Percentiles rank a stretch among this genome's conserved stretches.
Evolutionary conservation across 1,140 invertebrate species (phyloP).

Genomic region (Sminthurides bifidus): DNA sequence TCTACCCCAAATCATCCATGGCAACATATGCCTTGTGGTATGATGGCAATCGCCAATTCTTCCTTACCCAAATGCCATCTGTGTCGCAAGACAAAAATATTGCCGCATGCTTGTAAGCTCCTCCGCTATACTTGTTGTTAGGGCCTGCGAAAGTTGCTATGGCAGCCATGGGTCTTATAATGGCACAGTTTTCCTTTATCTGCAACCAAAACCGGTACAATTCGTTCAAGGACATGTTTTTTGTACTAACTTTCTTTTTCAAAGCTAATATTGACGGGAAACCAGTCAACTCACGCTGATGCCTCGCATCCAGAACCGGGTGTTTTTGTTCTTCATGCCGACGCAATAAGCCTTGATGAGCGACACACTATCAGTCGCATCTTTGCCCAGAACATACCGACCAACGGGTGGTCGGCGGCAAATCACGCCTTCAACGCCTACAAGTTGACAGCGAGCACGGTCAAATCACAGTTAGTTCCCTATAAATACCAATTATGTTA

Average conservation of each 20-base stretch:
- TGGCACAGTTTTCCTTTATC: neutral
- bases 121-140: neutral
- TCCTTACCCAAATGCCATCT: slow-evolving; percentile 1
- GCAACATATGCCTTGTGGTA: neutral
- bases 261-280: neutral
- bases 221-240: too few relatives aligned
- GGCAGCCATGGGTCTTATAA: neutral
- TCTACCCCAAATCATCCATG: neutral
- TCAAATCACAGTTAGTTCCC: too few relatives aligned
- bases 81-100: slow-evolving; percentile 10
- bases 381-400: neutral
- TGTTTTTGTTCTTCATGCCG: slow-evolving; percentile 7
- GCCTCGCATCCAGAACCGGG: neutral
- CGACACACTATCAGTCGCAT: neutral
- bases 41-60: neutral
- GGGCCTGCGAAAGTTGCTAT: slow-evolving; percentile 12
- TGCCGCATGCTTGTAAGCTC: slow-evolving; percentile 5
- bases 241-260: too few relatives aligned
- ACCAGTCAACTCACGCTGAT: neutral
- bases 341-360: neutral
- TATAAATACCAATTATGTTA: too few relatives aligned
- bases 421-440: neutral
- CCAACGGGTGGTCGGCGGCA: neutral
- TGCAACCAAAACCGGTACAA: too few relatives aligned
- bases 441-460: too few relatives aligned